phyloP scores from a whole-genome alignment of 2,888 invertebrate species.

The Drosophila mimetica region DNA sequence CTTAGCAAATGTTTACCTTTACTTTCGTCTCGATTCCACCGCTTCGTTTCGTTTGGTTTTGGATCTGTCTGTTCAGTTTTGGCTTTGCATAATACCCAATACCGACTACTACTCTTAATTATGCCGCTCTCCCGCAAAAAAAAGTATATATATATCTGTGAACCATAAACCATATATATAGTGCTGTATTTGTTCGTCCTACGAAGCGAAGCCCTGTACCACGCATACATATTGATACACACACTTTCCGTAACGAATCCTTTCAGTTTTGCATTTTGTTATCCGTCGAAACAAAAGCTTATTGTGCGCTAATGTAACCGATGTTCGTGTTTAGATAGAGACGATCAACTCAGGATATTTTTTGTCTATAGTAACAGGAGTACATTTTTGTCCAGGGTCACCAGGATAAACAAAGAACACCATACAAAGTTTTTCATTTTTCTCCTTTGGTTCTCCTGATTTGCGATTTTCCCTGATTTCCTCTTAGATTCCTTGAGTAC shows the following conservation, averaged over 20 bases:
- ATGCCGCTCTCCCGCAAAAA: conserved; percentile 28
- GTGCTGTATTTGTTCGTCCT: conserved; percentile 34
- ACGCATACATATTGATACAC: conserved; percentile 16
- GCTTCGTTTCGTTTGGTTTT: conserved; percentile 33
- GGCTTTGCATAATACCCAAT: conserved; percentile 60
- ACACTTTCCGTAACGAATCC: conserved; percentile 12
- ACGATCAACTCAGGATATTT: conserved; percentile 10
- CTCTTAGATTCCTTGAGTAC: conserved; percentile 24
- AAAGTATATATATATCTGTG: conserved; percentile 2
- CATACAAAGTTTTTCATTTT: conserved; percentile 8
- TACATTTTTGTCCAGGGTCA: conserved; percentile 19
- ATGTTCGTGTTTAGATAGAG: conserved; percentile 24
- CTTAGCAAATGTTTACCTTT: conserved; percentile 75
- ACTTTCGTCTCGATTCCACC: conserved; percentile 25
- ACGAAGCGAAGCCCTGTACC: conserved; percentile 25
- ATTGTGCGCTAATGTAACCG: conserved; percentile 39
- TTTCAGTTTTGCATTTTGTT: conserved; percentile 11
- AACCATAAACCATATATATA: conserved; percentile 13
- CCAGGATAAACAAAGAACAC: conserved; percentile 20
- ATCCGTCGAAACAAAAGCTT: conserved; percentile 28
- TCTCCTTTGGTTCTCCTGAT: background rate
- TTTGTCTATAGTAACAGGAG: background rate
- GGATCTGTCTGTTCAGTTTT: conserved; percentile 34
- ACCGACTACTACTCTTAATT: conserved; percentile 66
- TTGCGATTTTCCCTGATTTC: conserved; percentile 10